Evolutionary conservation across 2,797 vertebrate species (phyloP).

Genomic region (Orestias chungarensis): DNA sequence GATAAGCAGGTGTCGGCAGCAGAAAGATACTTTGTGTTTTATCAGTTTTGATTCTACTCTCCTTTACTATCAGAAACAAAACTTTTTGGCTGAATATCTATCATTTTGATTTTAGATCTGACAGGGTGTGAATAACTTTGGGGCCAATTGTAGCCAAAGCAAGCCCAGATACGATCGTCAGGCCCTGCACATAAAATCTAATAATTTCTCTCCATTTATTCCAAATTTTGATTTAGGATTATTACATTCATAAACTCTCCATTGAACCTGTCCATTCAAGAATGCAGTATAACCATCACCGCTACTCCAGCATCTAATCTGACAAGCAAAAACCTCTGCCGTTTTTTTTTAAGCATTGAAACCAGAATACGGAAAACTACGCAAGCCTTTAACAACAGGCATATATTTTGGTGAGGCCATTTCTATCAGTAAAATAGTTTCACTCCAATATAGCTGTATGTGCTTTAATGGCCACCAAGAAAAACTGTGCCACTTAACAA

Average conservation of each 20-base stretch:
- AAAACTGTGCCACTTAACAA: slow-evolving; percentile 74
- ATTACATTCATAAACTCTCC: background rate
- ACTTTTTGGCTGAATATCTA: no score
- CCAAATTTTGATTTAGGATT: background rate
- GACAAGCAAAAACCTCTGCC: background rate
- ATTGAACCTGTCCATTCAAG: no score
- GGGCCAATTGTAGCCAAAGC: background rate
- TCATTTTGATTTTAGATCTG: no score
- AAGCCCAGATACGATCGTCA: background rate
- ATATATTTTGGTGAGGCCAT: background rate
- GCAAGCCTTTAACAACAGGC: slow-evolving; percentile 9
- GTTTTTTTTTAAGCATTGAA: background rate
- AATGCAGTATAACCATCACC: no score
- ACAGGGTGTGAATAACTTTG: background rate
- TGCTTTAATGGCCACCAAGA: slow-evolving; percentile 64
- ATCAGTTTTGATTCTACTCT: no score
- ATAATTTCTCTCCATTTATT: background rate
- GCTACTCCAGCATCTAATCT: background rate
- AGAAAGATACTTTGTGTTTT: no score
- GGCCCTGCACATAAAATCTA: no score
- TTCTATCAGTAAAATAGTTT: slow-evolving; percentile 44
- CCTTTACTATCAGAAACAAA: no score
- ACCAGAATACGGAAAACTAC: background rate
- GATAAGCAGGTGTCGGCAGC: no score
- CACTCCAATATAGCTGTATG: slow-evolving; percentile 27